phyloP scores from a whole-genome alignment of 2,888 invertebrate genomes.

The Campaea margaritaria region DNA sequence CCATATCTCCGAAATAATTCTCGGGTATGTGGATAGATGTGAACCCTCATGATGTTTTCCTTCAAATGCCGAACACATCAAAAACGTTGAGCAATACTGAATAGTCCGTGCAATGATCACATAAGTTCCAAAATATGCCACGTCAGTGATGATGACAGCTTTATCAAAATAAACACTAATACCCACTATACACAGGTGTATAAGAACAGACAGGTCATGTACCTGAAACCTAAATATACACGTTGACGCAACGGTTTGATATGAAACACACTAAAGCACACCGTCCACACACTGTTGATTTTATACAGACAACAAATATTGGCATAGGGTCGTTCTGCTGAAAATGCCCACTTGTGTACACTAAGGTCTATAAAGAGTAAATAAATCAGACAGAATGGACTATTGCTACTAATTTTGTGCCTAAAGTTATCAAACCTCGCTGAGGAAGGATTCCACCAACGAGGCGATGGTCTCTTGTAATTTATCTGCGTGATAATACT shows the following conservation, averaged over 20 bases:
- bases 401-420: neutral
- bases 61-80: too few relatives aligned
- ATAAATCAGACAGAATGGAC: neutral
- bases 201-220: constrained; percentile 18
- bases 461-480: too few relatives aligned
- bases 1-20: too few relatives aligned
- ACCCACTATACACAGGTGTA: constrained; percentile 5
- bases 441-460: neutral
- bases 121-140: too few relatives aligned
- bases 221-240: constrained; percentile 19
- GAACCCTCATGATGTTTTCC: too few relatives aligned
- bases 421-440: constrained; percentile 1
- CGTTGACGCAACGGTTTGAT: constrained; percentile 26
- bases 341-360: constrained; percentile 55
- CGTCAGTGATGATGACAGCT: too few relatives aligned
- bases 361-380: constrained; percentile 29
- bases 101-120: too few relatives aligned
- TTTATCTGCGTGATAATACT: too few relatives aligned
- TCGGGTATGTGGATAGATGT: too few relatives aligned
- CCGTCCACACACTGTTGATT: constrained; percentile 43
- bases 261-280: constrained; percentile 4
- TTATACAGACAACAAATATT: constrained; percentile 48
- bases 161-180: constrained; percentile 18
- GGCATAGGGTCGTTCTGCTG: constrained; percentile 39
- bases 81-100: too few relatives aligned